Base-by-base conservation (phyloP, 1,140 invertebrate genomes). In the Drosophila punjabiensis region DNA sequence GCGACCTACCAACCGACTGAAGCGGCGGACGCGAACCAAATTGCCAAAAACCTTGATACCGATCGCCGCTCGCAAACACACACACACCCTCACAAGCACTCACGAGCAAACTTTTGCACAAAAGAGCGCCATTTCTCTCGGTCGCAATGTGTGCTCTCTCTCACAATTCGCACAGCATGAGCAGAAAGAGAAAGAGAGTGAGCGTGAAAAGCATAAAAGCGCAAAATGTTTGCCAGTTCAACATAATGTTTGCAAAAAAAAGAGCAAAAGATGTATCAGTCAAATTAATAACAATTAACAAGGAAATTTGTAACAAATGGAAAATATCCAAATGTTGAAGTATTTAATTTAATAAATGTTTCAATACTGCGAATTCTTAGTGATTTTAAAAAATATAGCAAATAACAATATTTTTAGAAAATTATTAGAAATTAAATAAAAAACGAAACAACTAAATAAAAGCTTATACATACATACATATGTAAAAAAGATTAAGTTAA, bases 21-120 rank as follows among this genome's bases (percentile, higher is more conserved):
- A 79, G 73, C 77, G 78, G 77, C 65, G 89, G 81, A 74, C 80
- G 84, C 91, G 83, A 88, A 91, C 84, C 90, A 91, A 92, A 92
- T 92, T 92, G 91, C 91, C 91, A 92, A 92, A 92, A 92, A 92
- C 91, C 91, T 92, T 92, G 91, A 92, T 92, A 92, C 91, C 88
- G 91, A 92, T 92, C 91, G 83, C 71, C 47, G 33, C 53, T 61
- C 71, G 63, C 80, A 88, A 62, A 60, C 59, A 79, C 45, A 79
- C 28, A 52, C 35, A 39, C 43, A 5, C 18, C 13, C 35, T 35
- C 70, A 30, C 14, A 62, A 3, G 9, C 81, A 37, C 16, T 39
- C 18, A 52, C 32, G 9, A 11, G 55, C 55, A 18, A 39, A 43
- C 56, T 28, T 64, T 66, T 64, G 64, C 59, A 69, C 56, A 73